Conservation (phyloP, 2,888 invertebrate genomes). For the Latheticus oryzae region DNA sequence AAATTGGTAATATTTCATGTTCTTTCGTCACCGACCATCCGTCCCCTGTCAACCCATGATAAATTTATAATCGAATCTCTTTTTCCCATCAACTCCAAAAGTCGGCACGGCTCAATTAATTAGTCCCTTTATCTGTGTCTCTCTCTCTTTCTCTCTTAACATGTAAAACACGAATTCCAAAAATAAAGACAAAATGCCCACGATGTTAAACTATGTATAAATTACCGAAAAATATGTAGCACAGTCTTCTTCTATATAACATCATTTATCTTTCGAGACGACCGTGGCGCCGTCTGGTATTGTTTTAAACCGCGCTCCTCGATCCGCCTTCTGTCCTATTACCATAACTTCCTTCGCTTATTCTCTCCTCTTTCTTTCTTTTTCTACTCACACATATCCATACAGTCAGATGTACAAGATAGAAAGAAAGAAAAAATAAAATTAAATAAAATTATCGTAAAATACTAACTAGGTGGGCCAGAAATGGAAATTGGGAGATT, state of each 20-base stretch:
- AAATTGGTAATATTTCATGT: no score
- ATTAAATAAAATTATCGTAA: no score
- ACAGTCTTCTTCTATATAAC: constrained; percentile 48
- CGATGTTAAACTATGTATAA: constrained; percentile 52
- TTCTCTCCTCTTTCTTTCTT: constrained; percentile 25
- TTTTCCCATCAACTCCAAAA: neutral
- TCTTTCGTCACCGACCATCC: neutral
- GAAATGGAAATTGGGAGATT: constrained; percentile 6
- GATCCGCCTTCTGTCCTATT: constrained; percentile 43
- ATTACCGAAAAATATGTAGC: constrained; percentile 55
- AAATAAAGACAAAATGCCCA: constrained; percentile 52
- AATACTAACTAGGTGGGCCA: constrained; percentile 37
- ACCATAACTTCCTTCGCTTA: constrained; percentile 40
- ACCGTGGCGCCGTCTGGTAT: constrained; percentile 48
- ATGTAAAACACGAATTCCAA: constrained; percentile 48
- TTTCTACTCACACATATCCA: no score
- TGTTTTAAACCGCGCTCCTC: constrained; percentile 41
- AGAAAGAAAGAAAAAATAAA: no score
- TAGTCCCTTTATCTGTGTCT: constrained; percentile 19
- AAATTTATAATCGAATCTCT: constrained; percentile 4
- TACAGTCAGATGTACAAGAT: no score
- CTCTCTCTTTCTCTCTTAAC: no score
- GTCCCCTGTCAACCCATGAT: constrained; percentile 13
- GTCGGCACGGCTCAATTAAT: constrained; percentile 33
- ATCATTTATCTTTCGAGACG: constrained; percentile 56